Conservation (phyloP, 2,888 invertebrate species). For the Rotaria magnacalcarata region DNA sequence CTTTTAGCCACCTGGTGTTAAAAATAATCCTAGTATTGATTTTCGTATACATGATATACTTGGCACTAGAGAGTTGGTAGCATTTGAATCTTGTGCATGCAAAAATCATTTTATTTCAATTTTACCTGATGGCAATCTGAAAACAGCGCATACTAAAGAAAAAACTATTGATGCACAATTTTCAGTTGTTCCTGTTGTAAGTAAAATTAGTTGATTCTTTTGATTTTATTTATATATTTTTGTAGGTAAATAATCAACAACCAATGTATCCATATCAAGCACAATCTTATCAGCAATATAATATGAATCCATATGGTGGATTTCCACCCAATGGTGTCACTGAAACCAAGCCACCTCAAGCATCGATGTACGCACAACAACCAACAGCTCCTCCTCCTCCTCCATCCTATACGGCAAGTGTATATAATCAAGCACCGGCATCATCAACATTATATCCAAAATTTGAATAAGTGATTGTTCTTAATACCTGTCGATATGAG, state of each 20-base stretch:
- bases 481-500: not conserved
- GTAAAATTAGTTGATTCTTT: not conserved
- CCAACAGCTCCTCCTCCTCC: not conserved
- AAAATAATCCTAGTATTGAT: not conserved
- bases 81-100: not conserved
- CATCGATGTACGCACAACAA: not conserved
- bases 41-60: constrained; percentile 26
- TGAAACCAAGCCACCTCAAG: not conserved
- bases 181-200: not conserved
- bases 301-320: not conserved
- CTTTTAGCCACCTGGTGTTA: not conserved
- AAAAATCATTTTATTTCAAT: not conserved
- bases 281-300: not conserved
- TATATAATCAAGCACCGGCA: not conserved
- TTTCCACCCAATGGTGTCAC: not conserved
- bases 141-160: not conserved
- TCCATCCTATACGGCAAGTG: not conserved
- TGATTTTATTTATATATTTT: not conserved
- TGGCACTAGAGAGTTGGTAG: constrained; percentile 17
- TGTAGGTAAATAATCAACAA: not conserved
- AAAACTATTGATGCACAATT: constrained; percentile 12
- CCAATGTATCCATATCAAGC: not conserved
- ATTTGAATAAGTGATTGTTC: not conserved
- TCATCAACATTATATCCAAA: not conserved
- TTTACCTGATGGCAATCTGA: not conserved